Percentiles rank a stretch among this genome's conserved stretches.
Evolutionary conservation across 2,797 vertebrate species (phyloP).

Genomic region (Siniperca scherzeri): DNA sequence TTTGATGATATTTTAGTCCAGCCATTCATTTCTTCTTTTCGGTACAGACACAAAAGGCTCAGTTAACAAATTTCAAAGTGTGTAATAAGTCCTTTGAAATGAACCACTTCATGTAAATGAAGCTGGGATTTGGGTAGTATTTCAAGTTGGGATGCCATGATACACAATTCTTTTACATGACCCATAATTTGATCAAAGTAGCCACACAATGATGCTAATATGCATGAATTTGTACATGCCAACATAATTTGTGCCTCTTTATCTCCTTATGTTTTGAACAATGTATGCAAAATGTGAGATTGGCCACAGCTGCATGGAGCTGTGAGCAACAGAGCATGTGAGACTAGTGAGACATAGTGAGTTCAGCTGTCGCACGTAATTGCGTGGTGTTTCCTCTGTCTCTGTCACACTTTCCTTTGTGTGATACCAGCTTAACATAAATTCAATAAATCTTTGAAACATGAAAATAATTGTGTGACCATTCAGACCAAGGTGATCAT

Average conservation of each 20-base stretch:
- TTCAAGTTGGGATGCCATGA: constrained; percentile 17
- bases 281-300: constrained; percentile 14
- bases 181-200: constrained; percentile 61
- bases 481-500: constrained; percentile 31
- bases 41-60: constrained; percentile 21
- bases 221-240: constrained; percentile 42
- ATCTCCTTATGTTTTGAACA: constrained; percentile 30
- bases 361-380: constrained; percentile 15
- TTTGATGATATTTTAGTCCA: constrained; percentile 35
- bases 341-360: not conserved
- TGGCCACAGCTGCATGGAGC: constrained; percentile 25
- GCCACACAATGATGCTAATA: constrained; percentile 40
- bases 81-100: constrained; percentile 47
- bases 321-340: constrained; percentile 4
- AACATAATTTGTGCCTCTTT: constrained; percentile 32
- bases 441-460: constrained; percentile 13
- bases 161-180: constrained; percentile 23
- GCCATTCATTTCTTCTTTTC: constrained; percentile 14
- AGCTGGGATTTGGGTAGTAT: constrained; percentile 27
- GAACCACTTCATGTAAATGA: constrained; percentile 32
- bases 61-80: constrained; percentile 12
- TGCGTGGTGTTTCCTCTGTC: not conserved
- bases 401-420: not conserved
- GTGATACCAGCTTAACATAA: constrained; percentile 10
- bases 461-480: constrained; percentile 3